These are phyloP conservation scores for Nycticebus coucang DNA, from an alignment of 2,113 vertebrate genomes.

Conservation along the genomic window DNA sequence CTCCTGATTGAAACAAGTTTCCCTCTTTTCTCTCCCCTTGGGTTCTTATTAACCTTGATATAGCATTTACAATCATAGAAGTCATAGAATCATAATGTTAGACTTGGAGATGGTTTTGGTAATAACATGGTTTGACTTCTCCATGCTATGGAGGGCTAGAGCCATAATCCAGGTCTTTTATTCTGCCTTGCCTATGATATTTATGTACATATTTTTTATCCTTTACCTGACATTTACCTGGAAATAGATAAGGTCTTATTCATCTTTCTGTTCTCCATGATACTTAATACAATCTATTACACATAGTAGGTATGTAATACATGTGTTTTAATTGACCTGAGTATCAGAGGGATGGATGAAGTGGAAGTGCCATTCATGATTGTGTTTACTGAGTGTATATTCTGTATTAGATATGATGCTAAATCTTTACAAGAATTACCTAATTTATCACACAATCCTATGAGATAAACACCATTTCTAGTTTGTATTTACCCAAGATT, in stretches of 20 bases:
- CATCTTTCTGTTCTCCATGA: conserved; percentile 17
- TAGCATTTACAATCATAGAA: conserved; percentile 1
- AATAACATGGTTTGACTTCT: neutral
- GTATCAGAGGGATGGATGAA: neutral
- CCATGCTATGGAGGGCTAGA: neutral
- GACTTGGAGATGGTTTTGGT: conserved; percentile 3
- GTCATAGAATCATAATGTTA: conserved; percentile 14
- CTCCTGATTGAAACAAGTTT: neutral
- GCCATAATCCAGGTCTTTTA: neutral
- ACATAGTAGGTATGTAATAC: neutral
- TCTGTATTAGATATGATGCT: neutral
- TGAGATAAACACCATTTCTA: neutral
- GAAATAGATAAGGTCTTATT: conserved; percentile 14
- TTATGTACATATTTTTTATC: neutral
- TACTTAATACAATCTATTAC: neutral
- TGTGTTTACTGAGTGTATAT: neutral
- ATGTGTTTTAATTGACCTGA: conserved; percentile 21
- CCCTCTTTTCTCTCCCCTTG: neutral
- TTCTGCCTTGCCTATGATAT: conserved; percentile 18
- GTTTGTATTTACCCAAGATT: neutral
- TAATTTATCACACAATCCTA: neutral
- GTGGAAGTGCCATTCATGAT: neutral
- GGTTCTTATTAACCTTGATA: neutral
- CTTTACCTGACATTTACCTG: neutral
- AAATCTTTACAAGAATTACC: conserved; percentile 1